phyloP scores from a whole-genome alignment of 1,140 invertebrate genomes.

The Goniozus legneri region DNA sequence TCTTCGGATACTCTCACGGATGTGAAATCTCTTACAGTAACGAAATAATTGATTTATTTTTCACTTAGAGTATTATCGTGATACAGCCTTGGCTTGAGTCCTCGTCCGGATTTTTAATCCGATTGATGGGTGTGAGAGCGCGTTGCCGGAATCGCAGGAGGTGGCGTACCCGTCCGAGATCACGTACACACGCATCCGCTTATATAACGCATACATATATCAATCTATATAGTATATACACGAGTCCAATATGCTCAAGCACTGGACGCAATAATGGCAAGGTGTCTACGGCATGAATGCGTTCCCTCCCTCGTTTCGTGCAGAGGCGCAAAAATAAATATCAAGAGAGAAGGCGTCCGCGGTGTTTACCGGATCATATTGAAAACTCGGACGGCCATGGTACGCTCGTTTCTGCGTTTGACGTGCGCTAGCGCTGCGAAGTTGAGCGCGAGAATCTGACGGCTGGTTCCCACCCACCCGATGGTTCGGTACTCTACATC shows the following conservation, averaged over 20 bases:
- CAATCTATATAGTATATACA: not conserved
- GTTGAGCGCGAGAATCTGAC: conserved; percentile 42
- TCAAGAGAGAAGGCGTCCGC: conserved; percentile 19
- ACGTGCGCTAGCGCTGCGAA: conserved; percentile 20
- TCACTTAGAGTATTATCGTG: too few species aligned
- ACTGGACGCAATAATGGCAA: conserved; percentile 41
- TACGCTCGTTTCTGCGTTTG: conserved; percentile 43
- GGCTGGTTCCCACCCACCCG: conserved; percentile 40
- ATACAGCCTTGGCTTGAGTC: too few species aligned
- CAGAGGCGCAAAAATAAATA: conserved; percentile 23
- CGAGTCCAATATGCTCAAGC: conserved; percentile 32
- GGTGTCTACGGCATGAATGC: conserved; percentile 31
- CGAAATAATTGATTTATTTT: too few species aligned
- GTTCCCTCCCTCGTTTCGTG: conserved; percentile 2
- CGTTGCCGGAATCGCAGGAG: too few species aligned
- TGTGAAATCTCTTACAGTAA: too few species aligned
- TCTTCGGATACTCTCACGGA: too few species aligned
- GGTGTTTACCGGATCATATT: conserved; percentile 45
- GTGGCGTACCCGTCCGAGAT: too few species aligned
- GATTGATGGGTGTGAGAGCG: too few species aligned
- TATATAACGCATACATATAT: not conserved
- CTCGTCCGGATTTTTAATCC: too few species aligned
- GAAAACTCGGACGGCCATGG: conserved; percentile 33
- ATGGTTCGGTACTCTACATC: conserved; percentile 17
- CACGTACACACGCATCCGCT: not conserved